Base-by-base conservation (phyloP, 35 echinoderm and acorn worm genomes). In the Amphiura filiformis region DNA sequence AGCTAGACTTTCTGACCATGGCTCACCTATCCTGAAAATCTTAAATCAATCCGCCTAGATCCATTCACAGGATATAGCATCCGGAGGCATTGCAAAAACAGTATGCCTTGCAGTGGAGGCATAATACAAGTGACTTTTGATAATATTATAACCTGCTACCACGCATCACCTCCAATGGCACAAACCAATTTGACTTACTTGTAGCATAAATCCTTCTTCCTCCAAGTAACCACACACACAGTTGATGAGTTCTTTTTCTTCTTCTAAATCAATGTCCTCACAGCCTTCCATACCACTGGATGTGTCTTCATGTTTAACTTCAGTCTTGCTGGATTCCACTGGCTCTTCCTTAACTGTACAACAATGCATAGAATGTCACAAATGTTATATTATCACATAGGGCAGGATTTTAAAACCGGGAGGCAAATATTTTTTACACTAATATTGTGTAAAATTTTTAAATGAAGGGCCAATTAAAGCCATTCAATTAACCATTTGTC, bases 121-220 rank as follows among this genome's bases (percentile, higher is more conserved):
- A n/a, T n/a, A n/a, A n/a, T 36, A 13, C 17, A 82, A 26, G 14
- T 31, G 38, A 0, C 38, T 4, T 22, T 13, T 2, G 47, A 40
- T 28, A 23, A 82, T 28, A 42, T 15, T 40, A 44, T 78, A 28
- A 36, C 80, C 3, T 40, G 47, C 14, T 37, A n/a, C 14, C 14
- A 64, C 14, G n/a, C 14, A n/a, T n/a, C n/a, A 15, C 14, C 14
- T n/a, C n/a, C 14, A 14, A 14, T n/a, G 14, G 12, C 7, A 34
- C n/a, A n/a, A n/a, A n/a, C n/a, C n/a, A n/a, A n/a, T n/a, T n/a
- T n/a, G n/a, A 7, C 86, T 57, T 36, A 95, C 93, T 86, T 97
- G 95, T 22, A 97, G 93, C 95, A 97, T 97, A 39, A 97, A 97
- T 0, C 95, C 95, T 84, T 97, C 95, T 38, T 97, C 95, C 34